These are phyloP conservation scores for Marasmarcha lunaedactyla DNA, from an alignment of 2,888 invertebrate species.

Conservation along the genomic window DNA sequence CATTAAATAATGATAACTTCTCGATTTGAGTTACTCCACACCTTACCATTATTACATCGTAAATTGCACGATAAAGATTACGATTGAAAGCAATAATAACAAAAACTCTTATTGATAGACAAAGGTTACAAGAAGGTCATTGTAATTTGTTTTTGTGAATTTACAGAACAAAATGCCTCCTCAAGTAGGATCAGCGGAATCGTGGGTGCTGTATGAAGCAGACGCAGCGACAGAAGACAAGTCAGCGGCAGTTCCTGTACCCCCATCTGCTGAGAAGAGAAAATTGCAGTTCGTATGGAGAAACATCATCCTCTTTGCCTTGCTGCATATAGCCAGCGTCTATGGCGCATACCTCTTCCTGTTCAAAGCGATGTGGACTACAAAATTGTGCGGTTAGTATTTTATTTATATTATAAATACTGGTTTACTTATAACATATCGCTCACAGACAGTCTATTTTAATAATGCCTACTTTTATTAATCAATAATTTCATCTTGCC, in stretches of 20 bases:
- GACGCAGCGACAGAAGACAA: slow-evolving; percentile 37
- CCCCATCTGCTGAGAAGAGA: slow-evolving; percentile 66
- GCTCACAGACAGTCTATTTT: slow-evolving; percentile 2
- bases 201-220: slow-evolving; percentile 51
- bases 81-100: too few species aligned
- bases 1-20: too few species aligned
- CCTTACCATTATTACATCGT: too few species aligned
- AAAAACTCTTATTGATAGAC: too few species aligned
- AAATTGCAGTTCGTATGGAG: slow-evolving; percentile 81
- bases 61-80: too few species aligned
- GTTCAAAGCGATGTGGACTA: slow-evolving; percentile 78
- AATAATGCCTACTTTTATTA: too few species aligned
- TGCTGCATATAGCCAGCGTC: slow-evolving; percentile 77
- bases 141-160: too few species aligned
- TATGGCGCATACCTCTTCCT: slow-evolving; percentile 81
- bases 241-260: slow-evolving; percentile 23
- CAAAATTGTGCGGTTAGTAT: slow-evolving; percentile 76
- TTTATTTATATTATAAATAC: not conserved
- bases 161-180: slow-evolving; percentile 43
- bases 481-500: too few species aligned
- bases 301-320: slow-evolving; percentile 79
- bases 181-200: slow-evolving; percentile 37
- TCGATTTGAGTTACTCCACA: too few species aligned
- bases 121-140: too few species aligned
- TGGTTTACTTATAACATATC: too few species aligned